phyloP scores from a whole-genome alignment of 2,113 vertebrate genomes.

The Cichladusa arquata region DNA sequence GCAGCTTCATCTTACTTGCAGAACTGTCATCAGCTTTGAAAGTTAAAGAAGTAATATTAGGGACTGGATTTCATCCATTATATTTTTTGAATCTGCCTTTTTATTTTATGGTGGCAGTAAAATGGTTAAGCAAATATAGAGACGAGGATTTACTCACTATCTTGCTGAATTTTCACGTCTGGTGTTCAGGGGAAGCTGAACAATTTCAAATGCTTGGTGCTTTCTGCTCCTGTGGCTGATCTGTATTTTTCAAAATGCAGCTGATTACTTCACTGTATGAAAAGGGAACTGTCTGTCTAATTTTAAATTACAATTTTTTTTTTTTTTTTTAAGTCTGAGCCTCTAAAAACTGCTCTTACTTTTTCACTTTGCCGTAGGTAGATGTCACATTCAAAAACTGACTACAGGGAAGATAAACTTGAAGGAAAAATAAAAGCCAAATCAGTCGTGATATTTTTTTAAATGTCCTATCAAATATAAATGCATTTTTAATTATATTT shows the following conservation, averaged over 20 bases:
- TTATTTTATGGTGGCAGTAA: neutral
- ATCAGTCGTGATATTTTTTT: neutral
- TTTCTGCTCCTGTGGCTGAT: neutral
- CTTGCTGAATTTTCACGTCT: neutral
- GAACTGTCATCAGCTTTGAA: neutral
- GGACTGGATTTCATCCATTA: neutral
- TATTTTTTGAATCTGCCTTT: neutral
- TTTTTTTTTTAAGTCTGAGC: neutral
- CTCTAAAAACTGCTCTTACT: neutral
- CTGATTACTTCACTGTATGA: conserved; percentile 6
- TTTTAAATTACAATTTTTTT: conserved; percentile 2
- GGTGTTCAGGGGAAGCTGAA: neutral
- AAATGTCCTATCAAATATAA: neutral
- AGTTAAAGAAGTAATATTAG: neutral
- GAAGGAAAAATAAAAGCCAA: neutral
- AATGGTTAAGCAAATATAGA: neutral
- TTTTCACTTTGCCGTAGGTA: neutral
- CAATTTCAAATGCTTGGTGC: neutral
- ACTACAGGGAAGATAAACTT: neutral
- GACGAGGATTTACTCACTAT: neutral
- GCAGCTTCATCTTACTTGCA: neutral
- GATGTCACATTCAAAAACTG: neutral
- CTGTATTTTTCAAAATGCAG: conserved; percentile 11
- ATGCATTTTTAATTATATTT: neutral
- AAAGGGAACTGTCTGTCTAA: neutral